Base-by-base conservation (phyloP, 2,113 vertebrate species). In the Oncorhynchus masou region DNA sequence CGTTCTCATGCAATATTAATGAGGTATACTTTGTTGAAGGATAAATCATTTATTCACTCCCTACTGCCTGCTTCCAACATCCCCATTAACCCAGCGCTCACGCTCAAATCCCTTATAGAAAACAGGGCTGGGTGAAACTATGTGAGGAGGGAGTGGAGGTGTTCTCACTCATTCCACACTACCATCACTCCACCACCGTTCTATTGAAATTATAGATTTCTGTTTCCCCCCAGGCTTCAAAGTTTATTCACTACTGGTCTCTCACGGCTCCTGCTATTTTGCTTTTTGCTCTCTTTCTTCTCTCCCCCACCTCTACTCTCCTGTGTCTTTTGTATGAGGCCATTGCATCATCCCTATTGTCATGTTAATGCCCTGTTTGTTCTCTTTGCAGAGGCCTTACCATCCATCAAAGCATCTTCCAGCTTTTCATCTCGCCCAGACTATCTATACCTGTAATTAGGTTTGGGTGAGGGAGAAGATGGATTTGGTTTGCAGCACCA, bases 361-460 rank as follows among this genome's bases (percentile, higher is more conserved):
- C 84, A 90, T 90, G 91, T 85, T 81, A 84, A 88, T 89, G 86
- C 82, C 81, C 82, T 78, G 74, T 78, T 74, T 89, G 88, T 85
- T 88, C 85, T 86, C 79, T 90, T 91, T 89, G 82, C 81, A 80
- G 76, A 81, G 68, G 67, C 77, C 68, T 81, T 84, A 68, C 83
- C 76, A 83, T 87, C 82, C 87, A 91, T 90, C 87, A 86, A 89
- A 82, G 85, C 60, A 2, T 73, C 76, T 89, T 60, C 1, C 70
- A 20, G 90, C 77, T 84, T 92, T 92, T 90, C 86, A 82, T 85
- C 83, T 88, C 29, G 31, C 73, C 0, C 0, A 77, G 81, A 25
- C 73, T 82, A 67, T 91, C 88, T 85, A 90, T 86, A 91, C 91
- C 92, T 94, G 88, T 84, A 89, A 91, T 88, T 83, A 51, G 85